Base-by-base conservation (phyloP, 1,140 invertebrate genomes). In the Caenorhabditis inopinata region DNA sequence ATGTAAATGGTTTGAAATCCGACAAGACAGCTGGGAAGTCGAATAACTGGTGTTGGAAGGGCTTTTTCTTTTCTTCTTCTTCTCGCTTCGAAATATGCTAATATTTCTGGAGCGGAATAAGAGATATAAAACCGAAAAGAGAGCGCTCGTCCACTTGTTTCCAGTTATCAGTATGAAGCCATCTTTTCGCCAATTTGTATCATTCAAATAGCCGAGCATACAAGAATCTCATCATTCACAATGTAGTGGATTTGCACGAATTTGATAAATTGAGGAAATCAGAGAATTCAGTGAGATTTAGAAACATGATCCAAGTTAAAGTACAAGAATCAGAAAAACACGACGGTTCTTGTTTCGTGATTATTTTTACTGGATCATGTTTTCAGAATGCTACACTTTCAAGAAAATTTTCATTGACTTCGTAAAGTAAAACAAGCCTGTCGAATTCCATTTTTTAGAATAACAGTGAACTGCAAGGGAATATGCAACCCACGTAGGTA, bases 1-100 rank as follows among this genome's bases (percentile, higher is more conserved):
- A 68, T 68, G 58, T 68, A 68, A 68, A 68, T 68, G 32, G 32
- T 68, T 68, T 38, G 58, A 68, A 68, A 68, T 68, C 58, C 58
- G 58, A 68, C 58, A 68, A 68, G 58, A 68, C 58, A 68, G 58
- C 58, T 68, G 58, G 29, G 58, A 68, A 68, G 29, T 68, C 58
- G 58, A 38, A 68, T 68, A 68, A 68, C 58, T 38, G 58, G 58
- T 38, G 32, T 38, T 27, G n/a, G n/a, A 16, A 4, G 25, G 11
- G 2, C 25, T 9, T 14, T 9, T 0, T n/a, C 32, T 18, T 18
- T 2, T 38, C 23, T 58, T 58, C 49, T n/a, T n/a, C n/a, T n/a
- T n/a, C n/a, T n/a, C n/a, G n/a, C n/a, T 58, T 58, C 27, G 58
- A 68, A 68, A 68, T 68, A 68, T 68, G 58, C 58, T 38, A 68